Evolutionary conservation across 2,113 vertebrate genomes (phyloP).

Genomic region (Hirundichthys speculiger): DNA sequence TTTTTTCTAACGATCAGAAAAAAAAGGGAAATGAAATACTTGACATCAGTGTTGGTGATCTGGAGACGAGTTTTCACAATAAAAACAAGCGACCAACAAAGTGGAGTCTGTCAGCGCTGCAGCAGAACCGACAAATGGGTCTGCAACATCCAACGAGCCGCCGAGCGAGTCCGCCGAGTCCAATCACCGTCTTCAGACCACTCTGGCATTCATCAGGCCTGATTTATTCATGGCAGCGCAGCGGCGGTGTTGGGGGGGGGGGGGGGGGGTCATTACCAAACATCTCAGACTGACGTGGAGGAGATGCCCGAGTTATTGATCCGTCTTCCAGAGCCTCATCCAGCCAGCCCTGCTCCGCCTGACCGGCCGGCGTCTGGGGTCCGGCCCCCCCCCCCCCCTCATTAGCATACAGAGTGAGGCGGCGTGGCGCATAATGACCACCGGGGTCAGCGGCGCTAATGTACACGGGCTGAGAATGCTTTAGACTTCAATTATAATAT

Average conservation of each 20-base stretch:
- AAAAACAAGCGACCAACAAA: not conserved
- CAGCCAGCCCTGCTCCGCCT: not conserved
- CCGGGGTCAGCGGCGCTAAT: conserved; percentile 13
- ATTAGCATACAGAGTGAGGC: conserved; percentile 53
- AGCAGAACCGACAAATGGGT: conserved; percentile 12
- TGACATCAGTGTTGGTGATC: no score
- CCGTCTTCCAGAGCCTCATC: conserved; percentile 14
- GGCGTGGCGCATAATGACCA: conserved; percentile 24
- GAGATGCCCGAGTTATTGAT: conserved; percentile 31
- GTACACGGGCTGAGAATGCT: no score
- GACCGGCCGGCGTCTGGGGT: not conserved
- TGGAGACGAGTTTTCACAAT: no score
- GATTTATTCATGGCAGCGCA: conserved; percentile 38
- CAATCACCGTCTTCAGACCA: conserved; percentile 29
- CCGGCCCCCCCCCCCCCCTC: conserved; percentile 25
- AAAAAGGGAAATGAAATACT: no score
- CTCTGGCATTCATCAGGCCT: conserved; percentile 41
- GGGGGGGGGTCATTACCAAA: conserved; percentile 41
- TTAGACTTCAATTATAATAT: no score
- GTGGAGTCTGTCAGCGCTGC: not conserved
- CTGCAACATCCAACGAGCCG: conserved; percentile 10
- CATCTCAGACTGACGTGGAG: conserved; percentile 13
- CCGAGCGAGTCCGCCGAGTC: conserved; percentile 6
- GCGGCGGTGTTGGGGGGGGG: not conserved
- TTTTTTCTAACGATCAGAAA: no score